Evolutionary conservation across 2,888 invertebrate genomes (phyloP).

Genomic region (Tiliacea citrago): DNA sequence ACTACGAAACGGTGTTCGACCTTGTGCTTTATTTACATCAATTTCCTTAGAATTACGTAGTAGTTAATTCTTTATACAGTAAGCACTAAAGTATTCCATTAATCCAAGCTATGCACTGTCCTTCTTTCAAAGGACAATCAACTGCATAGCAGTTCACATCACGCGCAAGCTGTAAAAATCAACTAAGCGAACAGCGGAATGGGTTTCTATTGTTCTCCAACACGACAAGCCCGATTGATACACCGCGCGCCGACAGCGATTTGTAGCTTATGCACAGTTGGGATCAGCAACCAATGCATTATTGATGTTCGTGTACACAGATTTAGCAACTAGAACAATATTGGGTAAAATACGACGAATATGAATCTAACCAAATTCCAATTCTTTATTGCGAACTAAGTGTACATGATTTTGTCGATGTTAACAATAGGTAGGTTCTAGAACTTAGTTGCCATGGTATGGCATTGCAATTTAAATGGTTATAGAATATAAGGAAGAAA

Average conservation of each 20-base stretch:
- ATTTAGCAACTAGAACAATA: slow-evolving; percentile 1
- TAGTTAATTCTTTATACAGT: background rate
- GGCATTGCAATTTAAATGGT: no score
- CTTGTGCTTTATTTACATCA: slow-evolving; percentile 9
- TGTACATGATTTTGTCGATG: no score
- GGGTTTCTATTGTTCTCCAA: slow-evolving; percentile 36
- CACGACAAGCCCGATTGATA: slow-evolving; percentile 21
- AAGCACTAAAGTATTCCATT: background rate
- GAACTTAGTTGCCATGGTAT: no score
- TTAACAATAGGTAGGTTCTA: no score
- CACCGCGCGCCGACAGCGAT: slow-evolving; percentile 2
- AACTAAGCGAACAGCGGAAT: slow-evolving; percentile 37
- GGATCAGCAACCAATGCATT: slow-evolving; percentile 22
- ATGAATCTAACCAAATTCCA: background rate
- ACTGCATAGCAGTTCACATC: slow-evolving; percentile 9
- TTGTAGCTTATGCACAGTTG: slow-evolving; percentile 14
- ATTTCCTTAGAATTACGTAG: background rate
- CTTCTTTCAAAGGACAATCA: slow-evolving; percentile 23
- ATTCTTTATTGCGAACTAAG: no score
- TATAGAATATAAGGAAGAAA: no score
- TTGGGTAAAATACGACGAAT: background rate
- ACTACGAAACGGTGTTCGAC: background rate
- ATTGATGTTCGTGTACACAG: slow-evolving; percentile 13
- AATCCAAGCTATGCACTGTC: background rate
- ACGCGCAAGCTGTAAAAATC: slow-evolving; percentile 23